Percentiles rank a stretch among this genome's conserved stretches.
Conservation (phyloP, 2,113 vertebrate species). For the Ariopsis seemanni region DNA sequence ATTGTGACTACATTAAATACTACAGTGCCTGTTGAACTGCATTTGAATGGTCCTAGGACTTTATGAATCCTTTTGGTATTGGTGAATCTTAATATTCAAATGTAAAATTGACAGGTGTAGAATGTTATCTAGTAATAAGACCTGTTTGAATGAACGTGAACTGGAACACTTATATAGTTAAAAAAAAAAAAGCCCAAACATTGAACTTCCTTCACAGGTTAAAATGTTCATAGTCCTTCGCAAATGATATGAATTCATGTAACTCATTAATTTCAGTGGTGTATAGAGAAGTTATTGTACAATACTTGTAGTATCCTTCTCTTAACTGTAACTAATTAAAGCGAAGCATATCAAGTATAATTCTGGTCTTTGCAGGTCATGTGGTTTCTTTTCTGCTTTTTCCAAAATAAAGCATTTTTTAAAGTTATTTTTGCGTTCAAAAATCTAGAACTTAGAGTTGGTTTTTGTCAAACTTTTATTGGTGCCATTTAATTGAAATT, state of each 20-base stretch:
- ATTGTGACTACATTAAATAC: background rate
- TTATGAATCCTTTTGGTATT: background rate
- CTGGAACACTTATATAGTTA: background rate
- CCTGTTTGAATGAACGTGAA: background rate
- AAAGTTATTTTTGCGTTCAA: background rate
- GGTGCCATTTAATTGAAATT: background rate
- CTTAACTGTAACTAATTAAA: background rate
- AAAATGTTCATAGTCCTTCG: background rate
- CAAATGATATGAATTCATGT: background rate
- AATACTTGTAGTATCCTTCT: background rate
- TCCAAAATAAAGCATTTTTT: conserved; percentile 15
- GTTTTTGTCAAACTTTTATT: background rate
- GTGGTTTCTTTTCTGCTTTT: conserved; percentile 5
- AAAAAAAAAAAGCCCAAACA: no score
- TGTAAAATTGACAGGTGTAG: background rate
- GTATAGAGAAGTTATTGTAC: background rate
- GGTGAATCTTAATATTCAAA: background rate
- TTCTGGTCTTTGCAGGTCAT: conserved; percentile 5
- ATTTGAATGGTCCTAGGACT: background rate
- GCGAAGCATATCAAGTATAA: background rate
- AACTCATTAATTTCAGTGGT: background rate
- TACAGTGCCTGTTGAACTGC: background rate
- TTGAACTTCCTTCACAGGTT: background rate
- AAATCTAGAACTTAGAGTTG: background rate
- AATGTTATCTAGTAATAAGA: background rate